phyloP scores from a whole-genome alignment of 2,888 invertebrate species.

The Parasteatoda lunata region DNA sequence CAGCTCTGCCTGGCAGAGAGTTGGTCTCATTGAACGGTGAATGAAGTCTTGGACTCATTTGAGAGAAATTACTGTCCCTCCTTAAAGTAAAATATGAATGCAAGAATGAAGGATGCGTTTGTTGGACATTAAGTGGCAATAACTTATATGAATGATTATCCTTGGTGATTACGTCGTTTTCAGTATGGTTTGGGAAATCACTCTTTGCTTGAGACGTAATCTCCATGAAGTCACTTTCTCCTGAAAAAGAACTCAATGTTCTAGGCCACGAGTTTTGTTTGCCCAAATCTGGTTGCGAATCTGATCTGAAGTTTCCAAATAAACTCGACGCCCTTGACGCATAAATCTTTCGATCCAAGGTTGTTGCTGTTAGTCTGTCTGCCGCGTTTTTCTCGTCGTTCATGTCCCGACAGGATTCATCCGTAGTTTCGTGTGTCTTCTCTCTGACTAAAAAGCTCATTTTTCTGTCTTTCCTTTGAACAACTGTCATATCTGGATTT shows the following conservation, averaged over 20 bases:
- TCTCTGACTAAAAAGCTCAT: slow-evolving; percentile 29
- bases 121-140: slow-evolving; percentile 57
- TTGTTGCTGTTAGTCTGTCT: not conserved
- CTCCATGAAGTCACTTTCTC: not conserved
- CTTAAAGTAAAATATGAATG: slow-evolving; percentile 14
- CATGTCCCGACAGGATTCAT: slow-evolving; percentile 32
- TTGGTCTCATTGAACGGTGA: slow-evolving; percentile 9
- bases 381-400: not conserved
- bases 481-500: slow-evolving; percentile 7
- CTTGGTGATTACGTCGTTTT: slow-evolving; percentile 16
- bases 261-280: slow-evolving; percentile 2
- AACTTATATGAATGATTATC: slow-evolving; percentile 54
- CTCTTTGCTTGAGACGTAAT: slow-evolving; percentile 21
- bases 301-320: not conserved
- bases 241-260: not conserved
- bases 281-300: not conserved
- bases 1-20: slow-evolving; percentile 34
- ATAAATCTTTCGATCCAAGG: not conserved
- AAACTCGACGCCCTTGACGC: not conserved
- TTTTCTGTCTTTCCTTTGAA: slow-evolving; percentile 41
- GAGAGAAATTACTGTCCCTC: slow-evolving; percentile 29
- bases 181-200: slow-evolving; percentile 10
- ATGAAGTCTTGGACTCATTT: slow-evolving; percentile 36
- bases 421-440: slow-evolving; percentile 35
- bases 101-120: slow-evolving; percentile 31